phyloP scores from a whole-genome alignment of 2,797 vertebrate species.

The Clarias laeviceps region DNA sequence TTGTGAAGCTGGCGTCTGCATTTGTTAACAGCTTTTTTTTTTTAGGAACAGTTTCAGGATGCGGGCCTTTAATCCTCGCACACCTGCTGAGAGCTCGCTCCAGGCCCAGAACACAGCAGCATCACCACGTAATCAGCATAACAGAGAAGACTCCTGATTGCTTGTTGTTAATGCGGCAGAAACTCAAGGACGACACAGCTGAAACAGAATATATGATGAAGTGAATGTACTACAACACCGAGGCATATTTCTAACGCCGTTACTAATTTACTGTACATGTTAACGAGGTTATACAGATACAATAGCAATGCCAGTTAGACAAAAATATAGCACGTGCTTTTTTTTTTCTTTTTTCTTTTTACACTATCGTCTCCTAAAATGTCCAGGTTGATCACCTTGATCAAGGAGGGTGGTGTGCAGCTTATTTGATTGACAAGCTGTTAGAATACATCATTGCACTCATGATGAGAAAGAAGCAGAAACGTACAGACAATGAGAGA shows the following conservation, averaged over 20 bases:
- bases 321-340: background rate
- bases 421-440: slow-evolving; percentile 2
- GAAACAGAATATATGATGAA: slow-evolving; percentile 4
- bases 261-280: background rate
- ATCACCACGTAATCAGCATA: slow-evolving; percentile 43
- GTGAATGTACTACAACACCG: background rate
- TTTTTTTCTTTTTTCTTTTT: too few relatives aligned
- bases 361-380: background rate
- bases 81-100: slow-evolving; percentile 52
- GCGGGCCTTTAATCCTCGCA: slow-evolving; percentile 41
- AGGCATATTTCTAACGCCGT: background rate
- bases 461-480: background rate
- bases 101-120: slow-evolving; percentile 13
- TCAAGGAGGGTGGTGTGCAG: too few relatives aligned
- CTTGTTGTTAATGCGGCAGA: slow-evolving; percentile 39
- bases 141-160: slow-evolving; percentile 27
- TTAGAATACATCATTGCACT: background rate
- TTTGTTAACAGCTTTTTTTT: slow-evolving; percentile 35
- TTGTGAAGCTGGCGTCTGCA: slow-evolving; percentile 34
- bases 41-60: slow-evolving; percentile 27
- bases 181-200: background rate
- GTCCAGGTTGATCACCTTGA: background rate
- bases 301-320: background rate
- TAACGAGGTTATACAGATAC: background rate
- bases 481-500: background rate